These are phyloP conservation scores for Malacosoma neustria DNA, from an alignment of 2,888 invertebrate species.

Conservation along the genomic window DNA sequence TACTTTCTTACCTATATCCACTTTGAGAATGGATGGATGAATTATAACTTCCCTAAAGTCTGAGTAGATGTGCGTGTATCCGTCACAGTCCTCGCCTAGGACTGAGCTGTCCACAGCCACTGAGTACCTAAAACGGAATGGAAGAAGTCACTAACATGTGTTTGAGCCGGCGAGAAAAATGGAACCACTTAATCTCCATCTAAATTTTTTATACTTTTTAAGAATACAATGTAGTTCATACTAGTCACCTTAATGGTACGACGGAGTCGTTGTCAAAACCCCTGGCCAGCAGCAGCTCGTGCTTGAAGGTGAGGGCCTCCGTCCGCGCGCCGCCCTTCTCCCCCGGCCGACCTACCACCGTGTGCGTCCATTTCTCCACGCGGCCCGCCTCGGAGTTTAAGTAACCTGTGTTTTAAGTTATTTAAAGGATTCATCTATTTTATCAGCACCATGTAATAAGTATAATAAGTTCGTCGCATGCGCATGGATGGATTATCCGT, in stretches of 20 bases:
- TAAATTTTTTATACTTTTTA: no score
- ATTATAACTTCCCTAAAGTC: slow-evolving; percentile 22
- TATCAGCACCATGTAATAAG: no score
- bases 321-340: neutral
- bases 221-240: no score
- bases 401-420: no score
- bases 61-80: slow-evolving; percentile 45
- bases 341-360: neutral
- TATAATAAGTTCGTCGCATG: no score
- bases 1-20: slow-evolving; percentile 37
- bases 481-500: no score
- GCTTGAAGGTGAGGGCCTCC: neutral
- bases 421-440: no score
- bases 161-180: no score
- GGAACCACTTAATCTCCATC: no score
- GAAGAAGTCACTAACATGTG: no score
- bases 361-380: neutral
- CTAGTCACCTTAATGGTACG: neutral
- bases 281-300: neutral
- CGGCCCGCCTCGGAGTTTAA: neutral
- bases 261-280: neutral
- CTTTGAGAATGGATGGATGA: slow-evolving; percentile 24
- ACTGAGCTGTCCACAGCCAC: slow-evolving; percentile 52
- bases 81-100: slow-evolving; percentile 44
- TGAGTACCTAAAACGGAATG: slow-evolving; percentile 34